A percentile compares a stretch with the other conserved stretches of the same genome.
These are phyloP conservation scores for Poecilobothrus nobilitatus DNA, from an alignment of 2,888 invertebrate species.

Conservation along the genomic window DNA sequence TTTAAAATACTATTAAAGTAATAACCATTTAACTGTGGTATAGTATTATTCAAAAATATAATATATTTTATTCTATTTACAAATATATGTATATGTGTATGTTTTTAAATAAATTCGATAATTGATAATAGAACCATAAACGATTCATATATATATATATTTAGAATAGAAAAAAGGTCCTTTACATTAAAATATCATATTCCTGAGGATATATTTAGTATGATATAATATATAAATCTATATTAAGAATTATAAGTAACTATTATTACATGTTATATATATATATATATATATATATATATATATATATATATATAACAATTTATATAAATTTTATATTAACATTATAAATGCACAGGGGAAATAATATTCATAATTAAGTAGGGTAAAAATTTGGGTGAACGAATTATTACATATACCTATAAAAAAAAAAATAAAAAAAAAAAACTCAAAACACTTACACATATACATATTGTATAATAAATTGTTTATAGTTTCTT, in stretches of 20 bases:
- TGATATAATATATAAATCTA: background rate
- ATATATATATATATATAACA: too few relatives aligned
- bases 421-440: background rate
- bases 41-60: too few relatives aligned
- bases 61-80: too few relatives aligned
- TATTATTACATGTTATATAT: too few relatives aligned
- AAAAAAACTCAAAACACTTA: background rate
- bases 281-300: too few relatives aligned
- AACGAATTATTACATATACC: constrained; percentile 3
- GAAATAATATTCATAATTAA: constrained; percentile 6
- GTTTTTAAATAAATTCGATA: background rate
- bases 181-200: background rate
- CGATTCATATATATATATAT: constrained; percentile 6
- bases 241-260: too few relatives aligned
- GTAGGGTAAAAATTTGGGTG: background rate
- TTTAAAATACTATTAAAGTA: too few relatives aligned
- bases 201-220: background rate
- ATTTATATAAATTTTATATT: background rate
- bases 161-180: background rate
- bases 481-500: background rate
- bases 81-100: background rate
- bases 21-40: too few relatives aligned
- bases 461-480: background rate
- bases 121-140: constrained; percentile 4
- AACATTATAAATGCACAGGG: background rate